These are phyloP conservation scores for Catagonus wagneri DNA, from an alignment of 2,113 vertebrate genomes.

Conservation along the genomic window DNA sequence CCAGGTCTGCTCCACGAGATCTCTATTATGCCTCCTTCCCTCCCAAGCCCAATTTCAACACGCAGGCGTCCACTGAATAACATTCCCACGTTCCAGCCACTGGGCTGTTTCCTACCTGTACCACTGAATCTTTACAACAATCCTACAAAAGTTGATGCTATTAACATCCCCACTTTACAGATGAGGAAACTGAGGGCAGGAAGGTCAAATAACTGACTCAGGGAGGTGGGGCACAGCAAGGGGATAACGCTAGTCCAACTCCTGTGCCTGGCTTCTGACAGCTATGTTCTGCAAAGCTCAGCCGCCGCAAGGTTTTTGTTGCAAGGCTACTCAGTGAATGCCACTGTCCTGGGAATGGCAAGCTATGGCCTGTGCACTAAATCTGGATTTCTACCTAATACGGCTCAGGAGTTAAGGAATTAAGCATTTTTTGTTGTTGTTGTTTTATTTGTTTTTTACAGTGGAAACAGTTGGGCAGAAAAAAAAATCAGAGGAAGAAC, in stretches of 20 bases:
- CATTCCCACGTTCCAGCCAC: no score
- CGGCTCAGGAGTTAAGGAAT: neutral
- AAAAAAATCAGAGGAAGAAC: neutral
- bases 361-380: neutral
- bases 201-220: neutral
- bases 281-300: no score
- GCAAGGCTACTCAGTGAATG: neutral
- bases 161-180: neutral
- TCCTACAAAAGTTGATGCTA: no score
- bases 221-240: neutral
- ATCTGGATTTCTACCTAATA: neutral
- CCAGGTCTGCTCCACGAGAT: neutral
- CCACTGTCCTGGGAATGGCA: neutral
- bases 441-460: neutral
- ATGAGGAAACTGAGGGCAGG: neutral
- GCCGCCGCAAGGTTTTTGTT: neutral
- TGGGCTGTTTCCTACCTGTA: neutral
- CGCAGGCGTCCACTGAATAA: neutral
- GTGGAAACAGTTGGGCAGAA: neutral
- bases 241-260: neutral
- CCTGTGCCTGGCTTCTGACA: neutral
- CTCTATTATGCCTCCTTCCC: neutral
- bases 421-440: no score
- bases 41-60: neutral
- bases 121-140: neutral